phyloP scores from a whole-genome alignment of 2,797 vertebrate genomes.

The Syngnathus rostellatus region DNA sequence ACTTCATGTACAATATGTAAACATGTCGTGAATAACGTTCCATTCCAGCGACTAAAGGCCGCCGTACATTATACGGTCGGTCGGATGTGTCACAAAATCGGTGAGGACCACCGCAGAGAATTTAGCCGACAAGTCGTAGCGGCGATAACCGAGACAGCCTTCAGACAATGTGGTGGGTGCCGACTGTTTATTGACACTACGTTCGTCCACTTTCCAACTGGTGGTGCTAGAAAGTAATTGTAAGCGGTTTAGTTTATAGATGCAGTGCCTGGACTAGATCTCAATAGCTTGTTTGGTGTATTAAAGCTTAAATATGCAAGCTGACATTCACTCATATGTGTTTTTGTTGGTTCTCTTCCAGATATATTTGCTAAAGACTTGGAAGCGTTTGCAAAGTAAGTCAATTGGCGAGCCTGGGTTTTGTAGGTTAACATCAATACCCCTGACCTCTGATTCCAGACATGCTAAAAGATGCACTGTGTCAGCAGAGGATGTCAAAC shows the following conservation, averaged over 20 bases:
- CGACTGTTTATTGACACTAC: not conserved
- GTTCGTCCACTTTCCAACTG: not conserved
- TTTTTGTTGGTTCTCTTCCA: slow-evolving; percentile 36
- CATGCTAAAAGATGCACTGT: slow-evolving; percentile 87
- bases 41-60: slow-evolving; percentile 78
- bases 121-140: slow-evolving; percentile 80
- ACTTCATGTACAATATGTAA: not conserved
- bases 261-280: not conserved
- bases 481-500: slow-evolving; percentile 87
- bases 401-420: not conserved
- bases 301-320: not conserved
- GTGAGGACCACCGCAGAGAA: slow-evolving; percentile 51
- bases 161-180: slow-evolving; percentile 82
- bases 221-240: not conserved
- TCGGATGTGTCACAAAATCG: slow-evolving; percentile 68
- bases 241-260: not conserved
- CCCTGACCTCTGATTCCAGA: slow-evolving; percentile 47
- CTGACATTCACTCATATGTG: not conserved
- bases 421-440: not conserved
- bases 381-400: slow-evolving; percentile 89
- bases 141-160: slow-evolving; percentile 80
- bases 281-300: not conserved
- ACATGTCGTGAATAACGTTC: not conserved
- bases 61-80: slow-evolving; percentile 81
- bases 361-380: slow-evolving; percentile 88